phyloP scores from a whole-genome alignment of 2,888 invertebrate genomes.

The Drosophila suboccidentalis region DNA sequence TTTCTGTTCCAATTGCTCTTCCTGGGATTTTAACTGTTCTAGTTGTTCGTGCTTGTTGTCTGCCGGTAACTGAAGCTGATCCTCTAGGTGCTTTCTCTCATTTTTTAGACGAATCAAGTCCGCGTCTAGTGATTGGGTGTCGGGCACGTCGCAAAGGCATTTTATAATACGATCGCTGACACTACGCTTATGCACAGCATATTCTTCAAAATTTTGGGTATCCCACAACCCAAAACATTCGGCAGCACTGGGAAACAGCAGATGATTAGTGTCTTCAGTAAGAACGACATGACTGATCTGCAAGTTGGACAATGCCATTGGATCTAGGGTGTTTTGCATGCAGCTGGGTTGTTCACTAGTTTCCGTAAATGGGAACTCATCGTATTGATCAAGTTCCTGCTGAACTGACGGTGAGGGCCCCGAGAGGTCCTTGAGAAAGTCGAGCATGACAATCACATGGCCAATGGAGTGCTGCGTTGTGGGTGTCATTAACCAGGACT shows the following conservation, averaged over 20 bases:
- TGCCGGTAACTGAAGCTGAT: slow-evolving; percentile 46
- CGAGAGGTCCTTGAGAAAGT: slow-evolving; percentile 82
- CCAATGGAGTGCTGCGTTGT: slow-evolving; percentile 84
- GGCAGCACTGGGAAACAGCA: slow-evolving; percentile 66
- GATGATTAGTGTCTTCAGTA: slow-evolving; percentile 72
- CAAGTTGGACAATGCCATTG: slow-evolving; percentile 45
- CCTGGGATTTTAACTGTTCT: slow-evolving; percentile 23
- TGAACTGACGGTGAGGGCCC: slow-evolving; percentile 39
- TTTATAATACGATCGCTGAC: slow-evolving; percentile 71
- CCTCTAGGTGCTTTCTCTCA: slow-evolving; percentile 50
- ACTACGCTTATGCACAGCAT: slow-evolving; percentile 59
- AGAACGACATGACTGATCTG: slow-evolving; percentile 41
- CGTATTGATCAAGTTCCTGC: slow-evolving; percentile 9
- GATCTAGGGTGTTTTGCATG: slow-evolving; percentile 51
- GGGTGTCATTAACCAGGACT: slow-evolving; percentile 85
- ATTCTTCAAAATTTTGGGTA: slow-evolving; percentile 75
- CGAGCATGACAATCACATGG: slow-evolving; percentile 82
- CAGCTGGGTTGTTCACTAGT: slow-evolving; percentile 57
- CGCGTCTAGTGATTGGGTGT: slow-evolving; percentile 55
- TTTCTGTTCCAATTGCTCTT: slow-evolving; percentile 62
- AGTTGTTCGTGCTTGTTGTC: slow-evolving; percentile 54
- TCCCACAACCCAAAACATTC: slow-evolving; percentile 82
- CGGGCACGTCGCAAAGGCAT: slow-evolving; percentile 59
- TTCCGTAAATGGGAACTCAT: slow-evolving; percentile 63
- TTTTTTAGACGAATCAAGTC: slow-evolving; percentile 55